Base-by-base conservation (phyloP, 1,140 invertebrate species). In the Vanessa atalanta region DNA sequence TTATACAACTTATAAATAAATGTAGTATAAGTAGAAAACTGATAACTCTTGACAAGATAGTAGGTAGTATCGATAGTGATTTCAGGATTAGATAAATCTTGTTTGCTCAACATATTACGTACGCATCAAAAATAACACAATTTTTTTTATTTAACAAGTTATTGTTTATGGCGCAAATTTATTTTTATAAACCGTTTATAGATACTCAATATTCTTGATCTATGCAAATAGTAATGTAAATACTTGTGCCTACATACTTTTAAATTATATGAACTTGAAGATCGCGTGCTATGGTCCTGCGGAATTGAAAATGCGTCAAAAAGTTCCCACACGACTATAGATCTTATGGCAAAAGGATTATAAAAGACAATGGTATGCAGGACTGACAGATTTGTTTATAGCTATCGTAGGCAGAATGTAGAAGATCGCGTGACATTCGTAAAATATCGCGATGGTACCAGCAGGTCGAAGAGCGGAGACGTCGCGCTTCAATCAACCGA, bases 371-470 rank as follows among this genome's bases (percentile, higher is more conserved):
- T 14, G 6, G 48, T 50, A 14, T 74, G 64, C 51, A 48, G 11
- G 31, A 12, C 26, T 70, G 50, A 57, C 53, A n/a, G 57, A 66
- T 73, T 55, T 63, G 63, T 47, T 47, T 75, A 65, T 65, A 70
- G 61, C 63, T 60, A 47, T 71, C 37, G 53, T 50, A 50, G 13
- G 48, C 71, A 68, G 61, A 64, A 68, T 73, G 69, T 65, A 72
- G 65, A 68, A 43, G 76, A 80, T 90, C 79, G 87, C 88, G 88
- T 90, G 88, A 88, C 81, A 78, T 43, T 69, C 53, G 43, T 65
- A 64, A 63, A 53, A 53, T 55, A 69, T 75, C 72, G 84, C 79
- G 82, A 85, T 84, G 84, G 86, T 77, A 84, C 85, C 72, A 79
- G 23, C 81, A 73, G 81, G 80, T 75, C 65, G 71, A 79, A 73